Evolutionary conservation across 1,140 invertebrate species (phyloP).

Genomic region (Propsilocerus akamusi): DNA sequence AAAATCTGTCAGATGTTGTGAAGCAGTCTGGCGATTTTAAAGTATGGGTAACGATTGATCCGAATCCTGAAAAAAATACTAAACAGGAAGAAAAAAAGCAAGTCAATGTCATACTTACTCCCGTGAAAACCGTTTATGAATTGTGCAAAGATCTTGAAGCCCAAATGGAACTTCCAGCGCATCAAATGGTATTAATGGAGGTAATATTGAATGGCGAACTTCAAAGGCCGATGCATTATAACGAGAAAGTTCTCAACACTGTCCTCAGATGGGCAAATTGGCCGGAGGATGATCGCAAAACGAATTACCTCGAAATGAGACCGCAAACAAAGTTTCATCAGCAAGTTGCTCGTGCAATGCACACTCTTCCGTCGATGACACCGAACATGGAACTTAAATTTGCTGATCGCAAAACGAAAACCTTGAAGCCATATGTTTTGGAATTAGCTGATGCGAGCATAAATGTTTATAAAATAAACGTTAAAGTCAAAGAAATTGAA

Average conservation of each 20-base stretch:
- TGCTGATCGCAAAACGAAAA: constrained; percentile 54
- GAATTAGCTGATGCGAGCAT: constrained; percentile 61
- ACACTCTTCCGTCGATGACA: constrained; percentile 32
- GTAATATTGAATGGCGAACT: constrained; percentile 50
- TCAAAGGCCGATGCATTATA: constrained; percentile 55
- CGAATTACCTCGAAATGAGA: constrained; percentile 58
- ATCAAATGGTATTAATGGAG: constrained; percentile 53
- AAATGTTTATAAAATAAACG: constrained; percentile 44
- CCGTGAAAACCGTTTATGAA: constrained; percentile 54
- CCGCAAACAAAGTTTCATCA: constrained; percentile 26
- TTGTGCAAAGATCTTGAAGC: constrained; percentile 44
- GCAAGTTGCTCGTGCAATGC: constrained; percentile 24
- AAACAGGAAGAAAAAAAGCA: constrained; percentile 21
- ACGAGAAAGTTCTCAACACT: constrained; percentile 42
- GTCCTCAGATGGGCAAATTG: constrained; percentile 72
- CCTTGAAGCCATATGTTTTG: constrained; percentile 55
- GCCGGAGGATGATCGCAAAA: constrained; percentile 59
- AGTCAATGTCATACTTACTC: constrained; percentile 34
- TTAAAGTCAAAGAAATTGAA: constrained; percentile 20
- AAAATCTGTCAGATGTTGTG: constrained; percentile 27
- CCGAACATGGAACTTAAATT: constrained; percentile 53
- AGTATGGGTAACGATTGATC: constrained; percentile 42
- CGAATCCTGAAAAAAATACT: constrained; percentile 17
- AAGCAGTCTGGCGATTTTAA: constrained; percentile 59
- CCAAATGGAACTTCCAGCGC: constrained; percentile 37